phyloP scores from a whole-genome alignment of 2,113 vertebrate species.

The Chamaetylas fuelleborni region DNA sequence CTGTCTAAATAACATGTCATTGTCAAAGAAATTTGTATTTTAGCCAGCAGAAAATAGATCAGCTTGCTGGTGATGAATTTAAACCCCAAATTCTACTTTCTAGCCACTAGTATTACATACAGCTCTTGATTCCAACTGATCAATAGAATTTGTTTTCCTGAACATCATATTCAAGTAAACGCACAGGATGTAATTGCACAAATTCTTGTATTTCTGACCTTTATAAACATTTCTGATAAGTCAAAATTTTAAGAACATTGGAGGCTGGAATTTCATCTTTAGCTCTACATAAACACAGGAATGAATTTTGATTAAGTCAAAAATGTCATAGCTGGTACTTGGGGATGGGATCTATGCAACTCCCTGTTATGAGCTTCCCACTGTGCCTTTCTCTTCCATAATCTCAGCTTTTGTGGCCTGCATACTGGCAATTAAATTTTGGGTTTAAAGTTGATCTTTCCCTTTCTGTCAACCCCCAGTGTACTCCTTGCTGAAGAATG shows the following conservation, averaged over 20 bases:
- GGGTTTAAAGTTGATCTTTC: not conserved
- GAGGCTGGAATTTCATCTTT: not conserved
- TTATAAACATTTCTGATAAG: not conserved
- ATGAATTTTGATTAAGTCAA: not conserved
- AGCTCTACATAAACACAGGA: not conserved
- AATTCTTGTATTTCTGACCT: not conserved
- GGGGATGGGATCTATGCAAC: fast-evolving
- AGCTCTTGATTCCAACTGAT: not conserved
- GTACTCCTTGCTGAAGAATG: not conserved
- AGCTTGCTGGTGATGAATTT: not conserved
- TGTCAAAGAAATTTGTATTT: not conserved
- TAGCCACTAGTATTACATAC: fast-evolving
- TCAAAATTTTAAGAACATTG: not conserved
- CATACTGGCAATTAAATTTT: not conserved
- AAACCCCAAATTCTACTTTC: not conserved
- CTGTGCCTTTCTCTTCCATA: not conserved
- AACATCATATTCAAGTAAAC: not conserved
- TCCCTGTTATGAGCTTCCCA: not conserved
- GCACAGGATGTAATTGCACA: not conserved
- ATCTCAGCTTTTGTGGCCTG: not conserved
- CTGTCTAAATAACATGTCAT: not conserved
- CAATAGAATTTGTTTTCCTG: not conserved
- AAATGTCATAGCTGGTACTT: not conserved
- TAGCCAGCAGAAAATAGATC: not conserved
- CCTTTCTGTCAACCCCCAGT: not conserved